These are phyloP conservation scores for Pterocles burchelli DNA, from an alignment of 2,113 vertebrate genomes.

Conservation along the genomic window DNA sequence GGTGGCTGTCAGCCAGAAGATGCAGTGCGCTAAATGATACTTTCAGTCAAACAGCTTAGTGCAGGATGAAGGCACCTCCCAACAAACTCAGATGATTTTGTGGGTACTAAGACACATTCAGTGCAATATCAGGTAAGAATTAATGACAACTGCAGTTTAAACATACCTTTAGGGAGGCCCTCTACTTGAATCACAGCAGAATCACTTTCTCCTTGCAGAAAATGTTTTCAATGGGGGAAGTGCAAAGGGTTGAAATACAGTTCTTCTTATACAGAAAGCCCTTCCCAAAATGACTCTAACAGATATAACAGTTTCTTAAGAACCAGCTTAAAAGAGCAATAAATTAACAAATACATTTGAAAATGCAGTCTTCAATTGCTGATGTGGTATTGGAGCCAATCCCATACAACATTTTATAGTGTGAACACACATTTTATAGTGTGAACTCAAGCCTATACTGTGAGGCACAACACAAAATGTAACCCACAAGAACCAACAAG, in stretches of 20 bases:
- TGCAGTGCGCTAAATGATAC: background rate
- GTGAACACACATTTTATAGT: background rate
- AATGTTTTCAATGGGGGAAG: background rate
- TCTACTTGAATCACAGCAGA: background rate
- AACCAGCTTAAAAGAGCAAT: background rate
- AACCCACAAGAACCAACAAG: background rate
- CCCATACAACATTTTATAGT: background rate
- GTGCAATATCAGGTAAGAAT: background rate
- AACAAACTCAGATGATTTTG: background rate
- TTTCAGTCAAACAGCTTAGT: background rate
- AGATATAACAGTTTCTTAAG: background rate
- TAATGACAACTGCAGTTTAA: background rate
- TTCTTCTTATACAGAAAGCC: background rate
- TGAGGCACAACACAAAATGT: background rate
- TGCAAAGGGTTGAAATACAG: background rate
- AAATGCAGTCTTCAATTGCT: background rate
- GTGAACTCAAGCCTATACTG: background rate
- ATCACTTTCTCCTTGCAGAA: background rate
- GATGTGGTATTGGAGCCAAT: background rate
- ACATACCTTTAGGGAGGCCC: background rate
- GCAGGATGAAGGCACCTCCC: background rate
- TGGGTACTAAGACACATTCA: background rate
- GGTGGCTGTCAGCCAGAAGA: background rate
- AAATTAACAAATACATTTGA: background rate
- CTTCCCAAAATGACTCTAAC: background rate